Evolutionary conservation across 2,888 invertebrate genomes (phyloP).

Genomic region (Polymixis lichenea): DNA sequence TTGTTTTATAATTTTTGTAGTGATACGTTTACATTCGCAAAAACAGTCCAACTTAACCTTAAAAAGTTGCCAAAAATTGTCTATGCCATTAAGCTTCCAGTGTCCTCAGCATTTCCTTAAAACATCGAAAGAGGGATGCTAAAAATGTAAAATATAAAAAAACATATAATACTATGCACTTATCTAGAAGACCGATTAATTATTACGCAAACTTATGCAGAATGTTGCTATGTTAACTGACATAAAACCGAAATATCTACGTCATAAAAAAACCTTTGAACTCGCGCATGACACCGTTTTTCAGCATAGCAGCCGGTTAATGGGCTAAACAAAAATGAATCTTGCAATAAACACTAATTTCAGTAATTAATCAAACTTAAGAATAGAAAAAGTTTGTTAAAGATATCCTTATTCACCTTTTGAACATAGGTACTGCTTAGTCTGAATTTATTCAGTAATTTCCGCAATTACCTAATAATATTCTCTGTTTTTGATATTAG

Average conservation of each 20-base stretch:
- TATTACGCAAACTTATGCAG: constrained; percentile 1
- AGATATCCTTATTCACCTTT: neutral
- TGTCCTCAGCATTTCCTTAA: neutral
- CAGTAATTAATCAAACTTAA: neutral
- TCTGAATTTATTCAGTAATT: neutral
- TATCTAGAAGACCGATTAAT: neutral
- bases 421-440: too few species aligned
- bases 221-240: neutral
- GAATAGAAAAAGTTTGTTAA: neutral
- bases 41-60: neutral
- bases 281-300: constrained; percentile 17
- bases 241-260: neutral
- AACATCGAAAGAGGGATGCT: neutral
- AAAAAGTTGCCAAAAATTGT: neutral
- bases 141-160: neutral
- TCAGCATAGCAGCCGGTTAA: neutral
- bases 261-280: constrained; percentile 37
- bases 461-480: too few species aligned
- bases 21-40: neutral
- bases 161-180: too few species aligned
- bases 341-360: neutral
- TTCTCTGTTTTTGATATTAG: neutral
- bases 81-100: neutral
- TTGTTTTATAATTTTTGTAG: too few species aligned
- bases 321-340: constrained; percentile 1